phyloP scores from a whole-genome alignment of 2,797 vertebrate species.

The Alosa sapidissima region DNA sequence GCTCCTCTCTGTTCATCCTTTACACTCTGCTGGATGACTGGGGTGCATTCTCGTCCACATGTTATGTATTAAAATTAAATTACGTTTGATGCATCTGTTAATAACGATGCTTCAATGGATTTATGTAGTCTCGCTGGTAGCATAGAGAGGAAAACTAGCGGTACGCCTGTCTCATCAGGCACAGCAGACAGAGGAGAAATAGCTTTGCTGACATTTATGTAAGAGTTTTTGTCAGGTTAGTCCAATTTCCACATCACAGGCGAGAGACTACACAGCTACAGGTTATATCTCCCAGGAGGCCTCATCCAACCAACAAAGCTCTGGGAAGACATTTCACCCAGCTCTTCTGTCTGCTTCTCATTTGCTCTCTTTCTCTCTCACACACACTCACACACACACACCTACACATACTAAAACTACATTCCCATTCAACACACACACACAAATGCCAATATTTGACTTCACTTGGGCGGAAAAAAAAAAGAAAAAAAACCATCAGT shows the following conservation, averaged over 20 bases:
- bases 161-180: background rate
- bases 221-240: background rate
- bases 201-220: slow-evolving; percentile 1
- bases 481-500: background rate
- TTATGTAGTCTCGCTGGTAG: slow-evolving; percentile 58
- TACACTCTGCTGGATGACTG: slow-evolving; percentile 49
- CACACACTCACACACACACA: slow-evolving; percentile 2
- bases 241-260: slow-evolving; percentile 11
- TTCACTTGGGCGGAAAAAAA: background rate
- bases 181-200: background rate
- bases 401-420: background rate
- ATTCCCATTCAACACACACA: background rate
- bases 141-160: background rate
- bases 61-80: slow-evolving; percentile 59
- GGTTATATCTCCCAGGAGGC: background rate
- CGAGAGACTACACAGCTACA: background rate
- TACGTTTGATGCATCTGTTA: slow-evolving; percentile 63
- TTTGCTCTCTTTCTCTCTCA: background rate
- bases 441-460: background rate
- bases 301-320: background rate
- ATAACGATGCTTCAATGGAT: slow-evolving; percentile 61
- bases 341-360: background rate
- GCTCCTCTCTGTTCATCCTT: slow-evolving; percentile 38
- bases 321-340: background rate
- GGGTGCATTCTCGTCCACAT: slow-evolving; percentile 71